Conservation (phyloP, 2,888 invertebrate species). For the Microctonus aethiopoides region DNA sequence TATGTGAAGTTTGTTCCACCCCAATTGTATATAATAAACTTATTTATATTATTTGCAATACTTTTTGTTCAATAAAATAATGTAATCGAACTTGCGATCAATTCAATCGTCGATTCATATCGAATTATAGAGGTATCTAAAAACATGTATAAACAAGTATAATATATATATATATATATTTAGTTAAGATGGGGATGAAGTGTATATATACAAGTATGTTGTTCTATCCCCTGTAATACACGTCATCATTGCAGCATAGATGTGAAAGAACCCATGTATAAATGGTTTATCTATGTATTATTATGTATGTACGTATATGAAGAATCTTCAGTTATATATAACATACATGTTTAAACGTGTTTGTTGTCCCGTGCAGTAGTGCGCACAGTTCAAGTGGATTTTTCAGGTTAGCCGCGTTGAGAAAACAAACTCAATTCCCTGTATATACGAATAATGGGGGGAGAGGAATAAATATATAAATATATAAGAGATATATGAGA, state of each 20-base stretch:
- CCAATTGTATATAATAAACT: constrained; percentile 11
- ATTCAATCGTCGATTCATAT: constrained; percentile 1
- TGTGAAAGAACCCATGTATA: constrained; percentile 1
- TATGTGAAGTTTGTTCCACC: constrained; percentile 32
- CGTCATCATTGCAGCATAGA: not conserved
- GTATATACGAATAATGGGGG: constrained; percentile 41
- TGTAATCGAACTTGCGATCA: constrained; percentile 14
- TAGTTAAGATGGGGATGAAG: constrained; percentile 1
- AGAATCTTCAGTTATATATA: no score
- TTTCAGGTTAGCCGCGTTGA: constrained; percentile 53
- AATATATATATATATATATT: not conserved
- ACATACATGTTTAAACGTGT: constrained; percentile 45
- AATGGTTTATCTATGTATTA: no score
- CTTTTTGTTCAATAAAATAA: not conserved
- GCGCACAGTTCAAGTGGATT: constrained; percentile 56
- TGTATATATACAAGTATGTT: not conserved
- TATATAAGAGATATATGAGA: constrained; percentile 17
- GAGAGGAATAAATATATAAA: constrained; percentile 5
- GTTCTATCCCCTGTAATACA: not conserved
- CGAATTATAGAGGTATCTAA: not conserved
- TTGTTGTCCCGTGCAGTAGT: constrained; percentile 59
- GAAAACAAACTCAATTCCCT: constrained; percentile 61
- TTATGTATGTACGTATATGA: no score
- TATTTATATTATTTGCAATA: constrained; percentile 14
- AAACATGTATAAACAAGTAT: not conserved